phyloP scores from a whole-genome alignment of 2,888 invertebrate genomes.

The Tinea semifulvella region DNA sequence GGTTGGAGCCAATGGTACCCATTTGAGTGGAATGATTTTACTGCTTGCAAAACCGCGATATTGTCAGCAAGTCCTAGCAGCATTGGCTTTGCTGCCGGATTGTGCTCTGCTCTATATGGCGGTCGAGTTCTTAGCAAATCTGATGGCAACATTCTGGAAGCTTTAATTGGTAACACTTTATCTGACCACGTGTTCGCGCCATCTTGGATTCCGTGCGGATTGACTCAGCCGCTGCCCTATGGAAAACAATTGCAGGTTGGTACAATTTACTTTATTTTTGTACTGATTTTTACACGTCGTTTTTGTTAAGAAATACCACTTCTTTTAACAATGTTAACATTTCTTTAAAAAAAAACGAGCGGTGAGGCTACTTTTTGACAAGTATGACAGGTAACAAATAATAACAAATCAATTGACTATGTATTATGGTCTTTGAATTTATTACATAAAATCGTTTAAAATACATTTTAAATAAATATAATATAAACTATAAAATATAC shows the following conservation, averaged over 20 bases:
- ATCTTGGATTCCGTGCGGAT: slow-evolving; percentile 23
- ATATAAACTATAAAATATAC: too few relatives aligned
- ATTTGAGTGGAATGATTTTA: slow-evolving; percentile 57
- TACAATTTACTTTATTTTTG: too few relatives aligned
- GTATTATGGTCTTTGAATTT: too few relatives aligned
- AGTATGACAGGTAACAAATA: too few relatives aligned
- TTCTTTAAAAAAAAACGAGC: too few relatives aligned
- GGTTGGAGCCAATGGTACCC: slow-evolving; percentile 56
- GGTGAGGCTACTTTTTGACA: too few relatives aligned
- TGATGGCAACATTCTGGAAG: slow-evolving; percentile 34
- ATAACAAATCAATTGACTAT: too few relatives aligned
- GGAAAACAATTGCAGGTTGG: slow-evolving; percentile 30
- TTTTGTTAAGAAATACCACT: too few relatives aligned
- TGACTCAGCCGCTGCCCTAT: slow-evolving; percentile 44
- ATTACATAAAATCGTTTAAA: too few relatives aligned
- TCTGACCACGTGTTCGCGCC: slow-evolving; percentile 25
- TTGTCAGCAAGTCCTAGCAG: slow-evolving; percentile 24
- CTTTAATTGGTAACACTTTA: slow-evolving; percentile 26
- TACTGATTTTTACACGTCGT: too few relatives aligned
- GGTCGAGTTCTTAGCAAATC: slow-evolving; percentile 33
- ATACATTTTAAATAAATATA: too few relatives aligned
- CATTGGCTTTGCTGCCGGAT: slow-evolving; percentile 25
- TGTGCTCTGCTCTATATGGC: slow-evolving; percentile 37
- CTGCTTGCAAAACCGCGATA: slow-evolving; percentile 27
- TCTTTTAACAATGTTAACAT: too few relatives aligned